Evolutionary conservation across 2,888 invertebrate species (phyloP), one percentile per base, ranked within the genome.

Genomic region (Parthenolecanium corni): DNA sequence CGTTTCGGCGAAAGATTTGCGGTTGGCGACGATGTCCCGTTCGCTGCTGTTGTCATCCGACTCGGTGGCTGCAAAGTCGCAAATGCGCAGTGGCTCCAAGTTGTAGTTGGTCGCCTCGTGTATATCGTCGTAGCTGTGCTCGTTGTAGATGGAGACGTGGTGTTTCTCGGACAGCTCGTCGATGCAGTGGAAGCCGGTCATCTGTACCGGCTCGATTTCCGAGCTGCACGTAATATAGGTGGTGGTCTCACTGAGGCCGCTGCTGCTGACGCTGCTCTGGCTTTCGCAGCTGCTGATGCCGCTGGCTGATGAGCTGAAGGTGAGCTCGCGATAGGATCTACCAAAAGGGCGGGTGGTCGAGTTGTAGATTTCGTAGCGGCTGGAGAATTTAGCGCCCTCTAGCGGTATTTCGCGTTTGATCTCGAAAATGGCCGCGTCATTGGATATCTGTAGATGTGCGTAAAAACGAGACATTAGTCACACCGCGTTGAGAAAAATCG

Each of bases 301-400:
- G 44, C 64, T 65, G 16, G 64, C 64, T n/a, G 47, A 58, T 3
- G 63, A 49, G 38, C 44, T 57, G 11, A 56, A 20, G 4, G 64
- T 47, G 31, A 65, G 56, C 6, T 64, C 66, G 23, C 67, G 64
- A 64, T 67, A 66, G 38, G 65, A 62, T 64, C 65, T 65, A 9
- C 67, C 67, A 51, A 67, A 67, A 1, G 67, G 67, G 51, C 52
- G 64, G 1, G 66, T 66, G 18, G 67, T 66, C 23, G 65, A 65
- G 25, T 66, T 66, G 62, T 67, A 67, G 52, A 67, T 67, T 57
- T 67, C 66, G 64, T 67, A 67, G 42, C 66, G 65, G 46, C 67
- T 67, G 18, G 64, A 56, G 44, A 65, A 64, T 47, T 64, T 54
- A n/a, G 53, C 18, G n/a, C 63, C 63, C 20, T 63, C 63, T 14